Base-by-base conservation (phyloP, 2,888 invertebrate genomes). In the Platycnemis pennipes region DNA sequence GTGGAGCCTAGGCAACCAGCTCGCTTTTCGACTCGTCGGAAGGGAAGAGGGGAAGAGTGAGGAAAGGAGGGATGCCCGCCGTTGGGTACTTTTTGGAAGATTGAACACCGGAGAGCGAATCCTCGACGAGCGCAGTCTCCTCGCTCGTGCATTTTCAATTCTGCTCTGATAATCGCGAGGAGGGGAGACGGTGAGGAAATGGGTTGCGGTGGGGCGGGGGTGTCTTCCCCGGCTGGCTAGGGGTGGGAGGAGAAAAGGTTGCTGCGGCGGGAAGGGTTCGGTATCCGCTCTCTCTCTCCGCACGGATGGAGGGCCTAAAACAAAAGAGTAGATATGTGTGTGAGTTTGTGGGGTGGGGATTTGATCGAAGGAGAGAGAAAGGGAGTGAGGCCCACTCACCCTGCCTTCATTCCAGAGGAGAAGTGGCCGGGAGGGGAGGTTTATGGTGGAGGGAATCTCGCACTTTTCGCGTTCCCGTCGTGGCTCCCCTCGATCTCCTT, bases 131-230 rank as follows among this genome's bases (percentile, higher is more conserved):
- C 13, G 4, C 42, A 37, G 77, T 77, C 37, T 77, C 77, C 13
- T 69, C 37, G 45, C 87, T 87, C 87, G 8, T 87, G 87, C 87
- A 45, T 46, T 87, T 87, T 45, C 87, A 87, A 87, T 87, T 87
- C 87, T 45, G 87, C 87, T 87, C 87, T 44, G 87, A 87, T 87
- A 87, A 87, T 87, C 87, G 87, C 45, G 87, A n/a, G 91, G 19
- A 49, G 31, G n/a, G 56, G 53, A 16, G 89, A 46, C 31, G 89
- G 49, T 19, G 46, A 8, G 8, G 46, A 19, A n/a, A 37, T 0
- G 89, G 46, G 44, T 11, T 13, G 11, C 31, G 26, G 89, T 49
- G 89, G 4, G 89, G 46, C 31, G 44, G 3, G 44, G 88, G 42
- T 26, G 37, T 26, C 26, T n/a, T 11, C 11, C 11, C 8, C 22